Evolutionary conservation across 2,888 invertebrate species (phyloP), one percentile per base, ranked within the genome.

Genomic region (Melanophora roralis): DNA sequence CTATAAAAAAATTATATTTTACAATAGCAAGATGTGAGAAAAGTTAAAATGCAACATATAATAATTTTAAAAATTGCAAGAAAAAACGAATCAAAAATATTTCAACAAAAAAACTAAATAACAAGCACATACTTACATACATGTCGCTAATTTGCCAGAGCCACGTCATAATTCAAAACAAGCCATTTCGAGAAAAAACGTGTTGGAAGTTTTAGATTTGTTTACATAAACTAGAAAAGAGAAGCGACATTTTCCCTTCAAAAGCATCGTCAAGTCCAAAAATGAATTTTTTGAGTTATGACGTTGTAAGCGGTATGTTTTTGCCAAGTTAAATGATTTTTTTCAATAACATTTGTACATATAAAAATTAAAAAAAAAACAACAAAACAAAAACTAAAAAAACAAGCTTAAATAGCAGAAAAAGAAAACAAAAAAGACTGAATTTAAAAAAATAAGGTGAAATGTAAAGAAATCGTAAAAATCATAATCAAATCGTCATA

Each of bases 401-500:
- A 68, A 53, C 55, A 55, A 68, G n/a, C 27, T 5, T 27, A 27
- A 27, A 27, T 27, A 27, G 27, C 27, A 45, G 23, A 32, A 60
- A 27, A 47, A 45, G 32, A 73, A 64, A 32, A 32, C 12, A 59
- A 65, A 45, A 19, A 62, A 64, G 36, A 40, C 19, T 27, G 3
- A 27, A 27, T 53, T 36, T 65, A 60, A 49, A 72, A 36, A 45
- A 62, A 69, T 69, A 69, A 81, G 78, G 69, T 71, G 74, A 74
- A 81, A 68, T 78, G 74, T 65, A 77, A 71, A 75, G 78, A 81
- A 74, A 73, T 69, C 75, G 69, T 75, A 79, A 75, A 79, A 78
- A 65, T 49, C 51, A 73, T 69, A 69, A 78, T 78, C 60, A 65
- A 74, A 60, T 65, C 64, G 45, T 65, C 74, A 75, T 65, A 78